phyloP scores from a whole-genome alignment of 2,888 invertebrate genomes.

The Gastracanthus pulcherrimus region DNA sequence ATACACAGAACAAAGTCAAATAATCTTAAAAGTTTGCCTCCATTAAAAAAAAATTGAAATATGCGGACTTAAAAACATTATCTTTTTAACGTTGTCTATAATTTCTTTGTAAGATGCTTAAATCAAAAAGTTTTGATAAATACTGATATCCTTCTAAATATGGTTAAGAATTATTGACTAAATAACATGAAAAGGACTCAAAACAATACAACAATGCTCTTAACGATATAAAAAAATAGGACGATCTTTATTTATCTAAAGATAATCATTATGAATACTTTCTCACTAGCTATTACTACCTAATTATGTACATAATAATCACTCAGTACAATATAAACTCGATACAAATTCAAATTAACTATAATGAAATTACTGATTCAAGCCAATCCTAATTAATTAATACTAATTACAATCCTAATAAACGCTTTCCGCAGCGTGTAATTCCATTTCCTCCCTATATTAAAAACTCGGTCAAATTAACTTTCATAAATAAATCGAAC shows the following conservation, averaged over 20 bases:
- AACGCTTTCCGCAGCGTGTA: neutral
- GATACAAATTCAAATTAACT: neutral
- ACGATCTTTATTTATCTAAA: neutral
- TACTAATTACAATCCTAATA: neutral
- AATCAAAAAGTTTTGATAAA: too few species aligned
- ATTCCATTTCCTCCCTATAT: neutral
- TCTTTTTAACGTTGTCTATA: too few species aligned
- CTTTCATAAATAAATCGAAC: slow-evolving; percentile 1
- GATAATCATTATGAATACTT: neutral
- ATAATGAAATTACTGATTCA: neutral
- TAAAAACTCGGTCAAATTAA: neutral
- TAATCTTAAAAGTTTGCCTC: too few species aligned
- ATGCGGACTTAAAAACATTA: too few species aligned
- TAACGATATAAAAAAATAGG: too few species aligned
- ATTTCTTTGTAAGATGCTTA: too few species aligned
- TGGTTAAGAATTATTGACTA: too few species aligned
- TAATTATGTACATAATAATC: neutral
- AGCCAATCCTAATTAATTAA: neutral
- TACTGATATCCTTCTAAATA: too few species aligned
- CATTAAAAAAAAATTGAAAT: neutral
- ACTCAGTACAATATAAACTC: neutral
- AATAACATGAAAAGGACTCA: too few species aligned
- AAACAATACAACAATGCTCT: too few species aligned
- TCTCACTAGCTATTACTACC: neutral
- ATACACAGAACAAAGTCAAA: neutral